Evolutionary conservation across 2,113 vertebrate species (phyloP).

Genomic region (Irena cyanogastra): DNA sequence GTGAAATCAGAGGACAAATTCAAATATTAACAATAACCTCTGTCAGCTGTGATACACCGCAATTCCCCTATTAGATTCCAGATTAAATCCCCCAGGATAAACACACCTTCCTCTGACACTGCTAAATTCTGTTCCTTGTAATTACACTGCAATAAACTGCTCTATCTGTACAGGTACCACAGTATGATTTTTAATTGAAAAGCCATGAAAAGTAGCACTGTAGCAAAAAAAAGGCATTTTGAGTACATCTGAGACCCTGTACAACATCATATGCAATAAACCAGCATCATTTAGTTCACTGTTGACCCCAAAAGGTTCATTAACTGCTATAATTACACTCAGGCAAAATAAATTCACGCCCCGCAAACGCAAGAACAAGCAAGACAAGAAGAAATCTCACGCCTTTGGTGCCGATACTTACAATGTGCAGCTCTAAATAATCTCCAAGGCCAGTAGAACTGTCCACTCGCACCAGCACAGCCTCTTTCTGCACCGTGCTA

Average conservation of each 20-base stretch:
- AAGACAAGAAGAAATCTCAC: background rate
- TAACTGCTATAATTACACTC: background rate
- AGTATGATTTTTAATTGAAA: background rate
- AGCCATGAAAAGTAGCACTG: background rate
- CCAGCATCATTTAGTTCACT: background rate
- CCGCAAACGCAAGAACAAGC: background rate
- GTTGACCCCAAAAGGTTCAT: background rate
- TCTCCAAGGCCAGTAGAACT: conserved; percentile 96
- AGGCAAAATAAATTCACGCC: background rate
- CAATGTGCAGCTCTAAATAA: conserved; percentile 97
- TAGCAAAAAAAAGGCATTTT: background rate
- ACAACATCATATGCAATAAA: background rate
- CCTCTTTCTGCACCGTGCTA: conserved; percentile 95
- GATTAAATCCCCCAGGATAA: conserved; percentile 5
- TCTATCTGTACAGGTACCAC: background rate
- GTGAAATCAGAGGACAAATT: background rate
- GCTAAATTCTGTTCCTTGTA: background rate
- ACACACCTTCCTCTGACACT: background rate
- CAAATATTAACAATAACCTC: conserved; percentile 18
- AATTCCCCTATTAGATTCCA: conserved; percentile 11
- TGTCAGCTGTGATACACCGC: background rate
- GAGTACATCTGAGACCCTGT: background rate
- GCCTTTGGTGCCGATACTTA: conserved; percentile 76
- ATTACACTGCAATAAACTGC: background rate
- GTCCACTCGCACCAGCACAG: conserved; percentile 94